Base-by-base conservation (phyloP, 64 coral and sea anemone genomes). In the Anthopleura sola region DNA sequence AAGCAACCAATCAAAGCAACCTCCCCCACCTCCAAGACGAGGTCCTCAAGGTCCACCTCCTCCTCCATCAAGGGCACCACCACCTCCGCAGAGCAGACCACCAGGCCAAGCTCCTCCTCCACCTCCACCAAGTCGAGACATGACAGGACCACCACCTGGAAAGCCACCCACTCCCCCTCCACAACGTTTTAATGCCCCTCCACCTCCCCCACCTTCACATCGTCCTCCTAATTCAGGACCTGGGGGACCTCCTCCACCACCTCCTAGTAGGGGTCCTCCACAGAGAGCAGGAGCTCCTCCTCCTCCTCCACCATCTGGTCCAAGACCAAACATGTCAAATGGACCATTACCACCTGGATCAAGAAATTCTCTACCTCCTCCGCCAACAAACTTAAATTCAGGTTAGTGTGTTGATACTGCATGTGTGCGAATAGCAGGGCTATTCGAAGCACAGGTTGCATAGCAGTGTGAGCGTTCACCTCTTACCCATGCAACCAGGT, bases 221-320 rank as follows among this genome's bases (percentile, higher is more conserved):
- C 36, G 76, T 16, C 15, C 83, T 80, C 55, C 89, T n/a, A 86
- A 68, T 32, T 85, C 51, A 86, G 54, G 74, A 20, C 82, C 71
- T 76, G 29, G 32, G 36, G 89, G 68, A 13, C 82, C 82, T 66
- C 89, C 83, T 37, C 89, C 89, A 36, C 89, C 89, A 46, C 83
- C 87, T 60, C 91, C 91, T 19, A 68, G 82, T 82, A 93, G 92
- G 85, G 92, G 78, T 49, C 58, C 38, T 86, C 16, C 58, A 37
- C 82, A 91, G 60, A 69, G 28, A 64, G 37, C 51, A 69, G 84
- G 31, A 17, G n/a, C n/a, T n/a, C 75, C 31, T 1, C 82, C 82
- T 17, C 51, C 88, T n/a, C 82, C 51, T 74, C 87, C 78, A n/a
- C 78, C 60, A 21, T 39, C 58, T 44, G 21, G 55, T 21, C 23